These are phyloP conservation scores for Bubo blakistoni DNA, from an alignment of 2,113 vertebrate genomes.

Conservation along the genomic window DNA sequence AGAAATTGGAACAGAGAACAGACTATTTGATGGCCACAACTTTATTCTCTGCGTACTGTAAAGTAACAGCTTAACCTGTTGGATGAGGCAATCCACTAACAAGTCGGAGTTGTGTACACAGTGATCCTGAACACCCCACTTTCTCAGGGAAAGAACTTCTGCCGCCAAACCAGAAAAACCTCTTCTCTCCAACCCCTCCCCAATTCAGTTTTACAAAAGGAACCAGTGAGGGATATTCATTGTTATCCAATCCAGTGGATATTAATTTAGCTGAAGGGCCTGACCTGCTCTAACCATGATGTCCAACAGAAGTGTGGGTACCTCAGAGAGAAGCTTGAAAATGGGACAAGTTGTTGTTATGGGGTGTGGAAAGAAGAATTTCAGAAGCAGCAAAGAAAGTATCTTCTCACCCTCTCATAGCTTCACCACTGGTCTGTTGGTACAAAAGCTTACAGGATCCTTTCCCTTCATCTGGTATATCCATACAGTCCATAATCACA, in stretches of 20 bases:
- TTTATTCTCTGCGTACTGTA: constrained; percentile 37
- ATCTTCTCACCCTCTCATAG: not conserved
- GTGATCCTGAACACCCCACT: not conserved
- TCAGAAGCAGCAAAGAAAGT: not conserved
- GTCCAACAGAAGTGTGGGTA: not conserved
- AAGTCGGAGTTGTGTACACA: not conserved
- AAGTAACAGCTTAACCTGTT: not conserved
- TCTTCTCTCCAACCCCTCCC: not conserved
- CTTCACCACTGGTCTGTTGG: not conserved
- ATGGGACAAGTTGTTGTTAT: not conserved
- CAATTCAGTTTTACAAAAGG: not conserved
- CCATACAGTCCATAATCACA: not conserved
- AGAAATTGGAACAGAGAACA: not conserved
- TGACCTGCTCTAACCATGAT: not conserved
- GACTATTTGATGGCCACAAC: not conserved
- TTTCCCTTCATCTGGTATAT: not conserved
- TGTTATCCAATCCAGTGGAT: not conserved
- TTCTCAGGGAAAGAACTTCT: not conserved
- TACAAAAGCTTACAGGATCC: not conserved
- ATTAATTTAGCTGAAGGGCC: not conserved
- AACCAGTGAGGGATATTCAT: not conserved
- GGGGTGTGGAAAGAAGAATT: not conserved
- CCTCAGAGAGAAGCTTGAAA: not conserved
- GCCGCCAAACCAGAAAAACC: not conserved
- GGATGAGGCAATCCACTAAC: not conserved